Evolutionary conservation across 2,888 invertebrate species (phyloP), one percentile per base, ranked within the genome.

Genomic region (Gastrophysa polygoni): DNA sequence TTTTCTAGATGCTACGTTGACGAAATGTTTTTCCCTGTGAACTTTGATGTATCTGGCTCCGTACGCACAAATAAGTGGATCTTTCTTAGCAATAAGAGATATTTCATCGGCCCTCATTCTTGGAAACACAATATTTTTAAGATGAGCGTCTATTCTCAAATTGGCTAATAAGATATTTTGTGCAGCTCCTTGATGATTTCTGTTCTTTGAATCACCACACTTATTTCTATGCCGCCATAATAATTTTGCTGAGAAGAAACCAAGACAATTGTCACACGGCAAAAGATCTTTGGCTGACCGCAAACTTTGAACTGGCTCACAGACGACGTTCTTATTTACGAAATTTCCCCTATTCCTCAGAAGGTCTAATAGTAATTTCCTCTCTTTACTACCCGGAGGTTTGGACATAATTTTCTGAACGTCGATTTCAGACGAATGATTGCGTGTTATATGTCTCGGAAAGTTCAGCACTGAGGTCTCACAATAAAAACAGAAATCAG

Each of bases 161-260:
- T 52, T 60, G 47, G 21, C n/a, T 47, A 29, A 14, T 6, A 63
- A 38, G 18, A 61, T 8, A 32, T 61, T 49, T 61, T 61, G 58
- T 10, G 44, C 63, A 18, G 17, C 47, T 16, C 54, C 54, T 49
- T 63, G 57, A 14, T 54, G 54, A 54, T 54, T 54, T 54, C 20
- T 63, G 55, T 47, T 34, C 21, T 55, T 61, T 57, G 38, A 29
- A 43, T 21, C 21, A 38, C n/a, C n/a, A 51, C 69, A 68, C 49
- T 61, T 61, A 43, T 66, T 69, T 66, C 61, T 68, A 51, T 72
- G 70, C 29, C 66, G 20, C 63, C 66, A 70, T 32, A 72, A 59
- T 14, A 65, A 58, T 58, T 66, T 69, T 17, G 62, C 29, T 1
- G 69, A 66, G 61, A 63, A 72, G 43, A 65, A 71, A 2, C 72